Conservation (phyloP, 2,113 vertebrate genomes). For the Phoxinus phoxinus region DNA sequence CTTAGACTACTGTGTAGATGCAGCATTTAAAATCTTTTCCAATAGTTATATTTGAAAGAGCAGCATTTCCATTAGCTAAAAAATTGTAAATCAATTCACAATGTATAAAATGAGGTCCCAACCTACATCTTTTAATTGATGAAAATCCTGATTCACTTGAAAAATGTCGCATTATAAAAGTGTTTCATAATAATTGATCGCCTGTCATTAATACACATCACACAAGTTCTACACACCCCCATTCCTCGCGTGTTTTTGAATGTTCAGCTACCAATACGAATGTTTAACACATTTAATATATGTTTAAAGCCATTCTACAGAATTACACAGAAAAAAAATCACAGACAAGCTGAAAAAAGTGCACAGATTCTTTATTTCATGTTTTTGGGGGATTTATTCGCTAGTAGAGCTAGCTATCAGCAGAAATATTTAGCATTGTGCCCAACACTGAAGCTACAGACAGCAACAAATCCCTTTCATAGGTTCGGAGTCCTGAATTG, state of each 20-base stretch:
- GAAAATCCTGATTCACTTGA: too few species aligned
- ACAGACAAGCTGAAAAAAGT: background rate
- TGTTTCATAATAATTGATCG: too few species aligned
- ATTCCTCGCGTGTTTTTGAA: too few species aligned
- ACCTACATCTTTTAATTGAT: too few species aligned
- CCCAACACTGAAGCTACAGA: constrained; percentile 10
- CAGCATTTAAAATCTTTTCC: too few species aligned
- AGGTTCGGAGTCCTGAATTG: background rate
- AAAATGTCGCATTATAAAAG: too few species aligned
- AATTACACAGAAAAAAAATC: background rate
- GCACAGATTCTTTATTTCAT: background rate
- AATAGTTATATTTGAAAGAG: background rate
- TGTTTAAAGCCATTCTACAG: background rate
- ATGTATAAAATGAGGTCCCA: too few species aligned
- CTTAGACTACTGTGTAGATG: too few species aligned
- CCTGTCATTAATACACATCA: too few species aligned
- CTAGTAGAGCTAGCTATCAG: background rate
- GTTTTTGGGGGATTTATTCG: background rate
- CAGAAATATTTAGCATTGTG: background rate
- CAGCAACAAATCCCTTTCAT: background rate
- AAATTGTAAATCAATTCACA: too few species aligned
- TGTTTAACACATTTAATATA: background rate
- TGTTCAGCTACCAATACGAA: too few species aligned
- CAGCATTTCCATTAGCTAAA: background rate
- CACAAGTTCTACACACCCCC: too few species aligned